These are phyloP conservation scores for Drosophila nr. medialis DNA, from an alignment of 2,888 invertebrate genomes.

Conservation along the genomic window DNA sequence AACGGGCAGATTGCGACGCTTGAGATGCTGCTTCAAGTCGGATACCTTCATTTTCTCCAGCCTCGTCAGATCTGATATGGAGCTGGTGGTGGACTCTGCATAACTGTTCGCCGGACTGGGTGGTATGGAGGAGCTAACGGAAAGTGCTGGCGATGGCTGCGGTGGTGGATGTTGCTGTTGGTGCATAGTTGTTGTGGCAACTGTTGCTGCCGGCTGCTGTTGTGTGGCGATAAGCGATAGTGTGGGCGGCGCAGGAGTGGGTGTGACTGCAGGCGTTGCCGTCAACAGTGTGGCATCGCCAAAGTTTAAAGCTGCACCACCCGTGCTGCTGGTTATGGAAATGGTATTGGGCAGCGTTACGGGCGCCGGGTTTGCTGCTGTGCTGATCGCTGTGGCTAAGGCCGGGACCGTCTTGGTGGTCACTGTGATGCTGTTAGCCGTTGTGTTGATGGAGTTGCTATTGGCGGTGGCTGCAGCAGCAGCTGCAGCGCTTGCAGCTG, in stretches of 20 bases:
- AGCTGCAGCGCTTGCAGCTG: conserved; percentile 77
- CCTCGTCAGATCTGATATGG: conserved; percentile 86
- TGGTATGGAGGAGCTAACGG: conserved; percentile 85
- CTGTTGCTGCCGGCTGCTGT: conserved; percentile 17
- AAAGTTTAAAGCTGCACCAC: conserved; percentile 47
- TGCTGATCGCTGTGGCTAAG: conserved; percentile 39
- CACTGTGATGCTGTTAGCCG: conserved; percentile 61
- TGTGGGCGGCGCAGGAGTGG: conserved; percentile 62
- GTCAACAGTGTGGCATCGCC: conserved; percentile 47
- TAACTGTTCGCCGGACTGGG: conserved; percentile 83
- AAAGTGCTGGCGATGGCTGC: conserved; percentile 86
- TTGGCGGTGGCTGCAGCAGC: conserved; percentile 34
- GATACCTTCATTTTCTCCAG: conserved; percentile 98
- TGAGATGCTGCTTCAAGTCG: conserved; percentile 96
- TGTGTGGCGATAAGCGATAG: conserved; percentile 77
- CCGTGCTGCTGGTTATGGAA: conserved; percentile 69
- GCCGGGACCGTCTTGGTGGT: conserved; percentile 72
- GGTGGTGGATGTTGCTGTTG: conserved; percentile 83
- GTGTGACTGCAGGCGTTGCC: conserved; percentile 19
- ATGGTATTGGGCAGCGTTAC: conserved; percentile 62
- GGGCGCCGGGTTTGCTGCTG: conserved; percentile 40
- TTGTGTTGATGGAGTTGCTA: conserved; percentile 67
- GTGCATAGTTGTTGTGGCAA: conserved; percentile 21
- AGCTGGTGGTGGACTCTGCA: conserved; percentile 80
- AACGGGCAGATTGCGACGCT: conserved; percentile 96